phyloP scores from a whole-genome alignment of 1,140 invertebrate species.

The Anoplolepis gracilipes region DNA sequence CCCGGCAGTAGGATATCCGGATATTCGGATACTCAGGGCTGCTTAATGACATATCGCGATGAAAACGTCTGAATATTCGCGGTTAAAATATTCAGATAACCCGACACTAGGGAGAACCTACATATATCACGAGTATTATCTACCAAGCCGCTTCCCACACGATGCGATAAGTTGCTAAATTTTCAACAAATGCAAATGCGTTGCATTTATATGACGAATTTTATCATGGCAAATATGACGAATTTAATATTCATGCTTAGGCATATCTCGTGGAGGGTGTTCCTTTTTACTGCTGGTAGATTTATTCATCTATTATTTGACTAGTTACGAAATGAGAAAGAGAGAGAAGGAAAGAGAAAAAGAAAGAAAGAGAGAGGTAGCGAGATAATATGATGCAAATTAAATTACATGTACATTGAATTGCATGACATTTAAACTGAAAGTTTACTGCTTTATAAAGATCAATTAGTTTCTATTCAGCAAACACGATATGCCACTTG shows the following conservation, averaged over 20 bases:
- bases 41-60: slow-evolving; percentile 57
- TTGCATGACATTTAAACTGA: slow-evolving; percentile 1
- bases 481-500: slow-evolving; percentile 19
- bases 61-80: slow-evolving; percentile 36
- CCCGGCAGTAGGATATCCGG: slow-evolving; percentile 5
- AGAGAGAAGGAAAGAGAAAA: too few species aligned
- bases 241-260: background rate
- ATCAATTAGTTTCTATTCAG: slow-evolving; percentile 47
- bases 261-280: background rate
- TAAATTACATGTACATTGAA: slow-evolving; percentile 5
- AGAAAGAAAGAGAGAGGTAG: too few species aligned
- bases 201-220: background rate
- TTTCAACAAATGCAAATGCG: slow-evolving; percentile 9
- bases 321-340: too few species aligned
- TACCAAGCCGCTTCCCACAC: background rate
- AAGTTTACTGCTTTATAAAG: slow-evolving; percentile 26
- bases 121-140: slow-evolving; percentile 52
- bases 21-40: slow-evolving; percentile 43
- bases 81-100: slow-evolving; percentile 55
- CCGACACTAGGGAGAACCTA: background rate
- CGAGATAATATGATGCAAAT: background rate
- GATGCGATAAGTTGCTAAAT: slow-evolving; percentile 46
- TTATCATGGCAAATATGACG: slow-evolving; percentile 10
- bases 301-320: too few species aligned
- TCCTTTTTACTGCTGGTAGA: background rate